Base-by-base conservation (phyloP, 2,113 vertebrate genomes). In the Camelus bactrianus region DNA sequence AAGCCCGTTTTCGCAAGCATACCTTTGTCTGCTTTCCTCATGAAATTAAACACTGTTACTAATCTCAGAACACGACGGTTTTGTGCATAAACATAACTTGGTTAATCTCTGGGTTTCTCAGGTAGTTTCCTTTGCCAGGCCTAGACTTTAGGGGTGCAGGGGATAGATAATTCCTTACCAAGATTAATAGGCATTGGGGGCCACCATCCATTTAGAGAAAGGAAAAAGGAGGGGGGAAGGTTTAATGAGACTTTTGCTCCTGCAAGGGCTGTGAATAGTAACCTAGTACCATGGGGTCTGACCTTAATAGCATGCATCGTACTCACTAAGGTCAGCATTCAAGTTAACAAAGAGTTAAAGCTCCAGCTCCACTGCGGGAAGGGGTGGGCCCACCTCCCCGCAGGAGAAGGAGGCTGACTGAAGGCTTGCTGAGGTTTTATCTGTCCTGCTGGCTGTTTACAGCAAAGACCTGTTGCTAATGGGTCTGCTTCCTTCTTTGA, bases 31-130 rank as follows among this genome's bases (percentile, higher is more conserved):
- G 98, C 46, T n/a, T 97, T 93, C 98, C 98, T 99, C 98, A 0
- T 99, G 98, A 96, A 99, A 98, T 93, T 92, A 98, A 92, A 99
- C 93, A 83, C 99, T 99, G 90, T 99, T 99, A 98, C 98, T 99
- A 93, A 99, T 98, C 98, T 98, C 99, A 93, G 98, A 0, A 99
- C 98, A 77, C 98, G 98, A 99, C 58, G 99, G 99, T 96, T 99
- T 99, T 95, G 98, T 98, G 42, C 98, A 97, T 12, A 99, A 98
- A 97, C 99, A 99, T 90, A 42, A 99, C 98, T 0, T 98, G 98
- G 92, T 99, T 99, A 97, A 99, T 99, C 81, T 99, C 98, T 0
- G 97, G 98, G 97, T 99, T 98, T 28, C 38, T 95, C 85, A 99
- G 98, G 95, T 99, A 98, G 69, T 99, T 98, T 46, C 99, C 98